Percentiles rank a stretch among this genome's conserved stretches.
These are phyloP conservation scores for Cichlasoma orientale DNA, from an alignment of 2,797 vertebrate species.

Conservation along the genomic window DNA sequence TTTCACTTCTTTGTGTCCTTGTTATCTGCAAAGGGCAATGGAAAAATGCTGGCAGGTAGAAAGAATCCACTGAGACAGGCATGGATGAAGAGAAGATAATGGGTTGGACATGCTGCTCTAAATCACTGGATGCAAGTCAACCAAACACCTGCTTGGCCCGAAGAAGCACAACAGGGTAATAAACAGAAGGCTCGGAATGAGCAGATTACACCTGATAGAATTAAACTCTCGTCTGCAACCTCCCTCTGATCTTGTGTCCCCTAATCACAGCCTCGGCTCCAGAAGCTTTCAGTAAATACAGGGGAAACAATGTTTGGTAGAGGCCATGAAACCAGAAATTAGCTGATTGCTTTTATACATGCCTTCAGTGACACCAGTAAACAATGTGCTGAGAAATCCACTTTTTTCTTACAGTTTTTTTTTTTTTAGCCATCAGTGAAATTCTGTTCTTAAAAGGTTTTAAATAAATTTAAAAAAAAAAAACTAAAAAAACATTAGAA, in stretches of 20 bases:
- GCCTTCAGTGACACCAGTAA: background rate
- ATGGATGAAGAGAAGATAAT: slow-evolving; percentile 67
- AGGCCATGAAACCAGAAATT: slow-evolving; percentile 3
- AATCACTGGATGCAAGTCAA: slow-evolving; percentile 63
- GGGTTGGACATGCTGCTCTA: slow-evolving; percentile 64
- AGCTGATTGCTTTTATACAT: background rate
- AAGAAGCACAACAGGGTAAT: slow-evolving; percentile 29
- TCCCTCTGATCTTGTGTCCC: background rate
- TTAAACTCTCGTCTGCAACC: background rate
- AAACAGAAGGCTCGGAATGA: slow-evolving; percentile 17
- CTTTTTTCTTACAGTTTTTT: background rate
- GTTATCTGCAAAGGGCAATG: slow-evolving; percentile 44
- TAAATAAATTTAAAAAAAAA: no score
- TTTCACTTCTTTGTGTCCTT: slow-evolving; percentile 29
- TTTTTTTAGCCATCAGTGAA: background rate
- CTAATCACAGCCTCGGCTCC: background rate
- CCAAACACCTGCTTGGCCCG: slow-evolving; percentile 61
- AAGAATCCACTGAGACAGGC: slow-evolving; percentile 65
- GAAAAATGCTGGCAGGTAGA: slow-evolving; percentile 43
- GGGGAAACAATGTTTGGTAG: background rate
- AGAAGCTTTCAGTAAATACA: slow-evolving; percentile 2
- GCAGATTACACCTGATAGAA: slow-evolving; percentile 26
- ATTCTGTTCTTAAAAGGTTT: background rate
- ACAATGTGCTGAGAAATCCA: background rate
- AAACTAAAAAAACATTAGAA: background rate